These are phyloP conservation scores for Drosophila aldrichi DNA, from an alignment of 2,888 invertebrate genomes.

Conservation along the genomic window DNA sequence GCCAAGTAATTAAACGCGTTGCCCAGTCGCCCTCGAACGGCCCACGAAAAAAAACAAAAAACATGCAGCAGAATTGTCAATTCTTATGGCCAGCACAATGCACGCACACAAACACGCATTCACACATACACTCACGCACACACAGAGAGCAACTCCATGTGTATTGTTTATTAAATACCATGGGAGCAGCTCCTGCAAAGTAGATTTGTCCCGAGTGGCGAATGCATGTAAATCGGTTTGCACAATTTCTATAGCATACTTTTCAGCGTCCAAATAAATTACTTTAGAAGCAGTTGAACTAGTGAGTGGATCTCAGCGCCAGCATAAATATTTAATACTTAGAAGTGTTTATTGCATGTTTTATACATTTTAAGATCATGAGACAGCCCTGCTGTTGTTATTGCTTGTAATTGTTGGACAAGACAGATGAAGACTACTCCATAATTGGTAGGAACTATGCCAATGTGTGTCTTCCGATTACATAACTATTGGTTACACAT, in stretches of 20 bases:
- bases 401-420: too few species aligned
- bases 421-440: too few species aligned
- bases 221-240: neutral
- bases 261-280: neutral
- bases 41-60: neutral
- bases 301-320: too few species aligned
- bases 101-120: neutral
- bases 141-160: neutral
- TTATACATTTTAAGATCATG: too few species aligned
- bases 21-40: neutral
- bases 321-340: too few species aligned
- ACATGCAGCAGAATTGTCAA: slow-evolving; percentile 3
- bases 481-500: neutral
- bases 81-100: neutral
- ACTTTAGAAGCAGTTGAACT: too few species aligned
- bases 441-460: too few species aligned
- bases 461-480: neutral
- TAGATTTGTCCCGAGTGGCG: too few species aligned
- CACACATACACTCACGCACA: neutral
- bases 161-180: slow-evolving; percentile 3
- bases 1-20: slow-evolving; percentile 48
- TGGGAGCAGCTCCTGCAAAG: neutral
- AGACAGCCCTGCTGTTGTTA: too few species aligned
- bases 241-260: neutral
- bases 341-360: too few species aligned